These are phyloP conservation scores for Phallusia fumigata DNA, from an alignment of 23 tunicate genomes.

Conservation along the genomic window DNA sequence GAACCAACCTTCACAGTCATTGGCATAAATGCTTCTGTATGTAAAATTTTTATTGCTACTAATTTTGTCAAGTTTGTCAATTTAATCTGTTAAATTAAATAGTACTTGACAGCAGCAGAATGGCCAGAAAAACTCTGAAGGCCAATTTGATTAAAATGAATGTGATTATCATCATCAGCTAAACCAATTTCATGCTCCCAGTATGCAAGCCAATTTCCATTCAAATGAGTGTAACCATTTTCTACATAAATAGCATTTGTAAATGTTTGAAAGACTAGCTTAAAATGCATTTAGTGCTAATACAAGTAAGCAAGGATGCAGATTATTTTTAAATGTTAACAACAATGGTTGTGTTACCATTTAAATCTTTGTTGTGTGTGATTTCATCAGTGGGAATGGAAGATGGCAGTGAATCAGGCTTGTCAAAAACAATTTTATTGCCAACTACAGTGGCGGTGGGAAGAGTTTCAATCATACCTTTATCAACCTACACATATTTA, in stretches of 20 bases:
- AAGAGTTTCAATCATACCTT: neutral
- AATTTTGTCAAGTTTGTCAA: neutral
- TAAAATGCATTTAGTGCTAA: no score
- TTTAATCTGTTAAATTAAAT: neutral
- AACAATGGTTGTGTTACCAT: slow-evolving; percentile 4
- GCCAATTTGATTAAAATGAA: slow-evolving; percentile 89
- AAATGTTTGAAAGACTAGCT: neutral
- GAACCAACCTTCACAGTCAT: slow-evolving; percentile 80
- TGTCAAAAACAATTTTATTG: slow-evolving; percentile 53
- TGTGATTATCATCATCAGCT: slow-evolving; percentile 57
- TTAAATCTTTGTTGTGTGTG: slow-evolving; percentile 18
- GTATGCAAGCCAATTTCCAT: slow-evolving; percentile 86
- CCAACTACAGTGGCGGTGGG: slow-evolving; percentile 61
- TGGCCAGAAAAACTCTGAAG: slow-evolving; percentile 65
- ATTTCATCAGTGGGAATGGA: neutral
- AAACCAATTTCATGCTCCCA: slow-evolving; percentile 94
- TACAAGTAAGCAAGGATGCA: no score
- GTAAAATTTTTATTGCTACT: neutral
- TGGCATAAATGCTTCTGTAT: slow-evolving; percentile 35
- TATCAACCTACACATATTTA: neutral
- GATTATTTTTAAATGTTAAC: no score
- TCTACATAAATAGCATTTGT: slow-evolving; percentile 9
- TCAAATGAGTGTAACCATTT: slow-evolving; percentile 42
- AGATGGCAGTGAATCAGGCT: neutral
- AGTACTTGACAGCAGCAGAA: slow-evolving; percentile 65